These are phyloP conservation scores for Octonoba sinensis DNA, from an alignment of 2,888 invertebrate species.

Conservation along the genomic window DNA sequence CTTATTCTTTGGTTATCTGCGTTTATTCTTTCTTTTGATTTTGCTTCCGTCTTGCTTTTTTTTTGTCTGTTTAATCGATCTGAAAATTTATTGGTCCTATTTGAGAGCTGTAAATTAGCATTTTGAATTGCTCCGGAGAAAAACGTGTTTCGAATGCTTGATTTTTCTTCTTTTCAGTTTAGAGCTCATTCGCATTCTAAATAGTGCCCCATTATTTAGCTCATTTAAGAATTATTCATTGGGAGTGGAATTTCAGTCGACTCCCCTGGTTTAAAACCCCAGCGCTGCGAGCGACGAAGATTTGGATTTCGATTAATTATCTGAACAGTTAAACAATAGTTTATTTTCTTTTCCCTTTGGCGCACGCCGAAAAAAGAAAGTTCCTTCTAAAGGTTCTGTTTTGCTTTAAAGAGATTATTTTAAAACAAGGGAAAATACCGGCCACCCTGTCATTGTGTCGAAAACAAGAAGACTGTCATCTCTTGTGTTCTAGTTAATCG, in stretches of 20 bases:
- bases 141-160: slow-evolving; percentile 35
- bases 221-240: too few relatives aligned
- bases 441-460: too few relatives aligned
- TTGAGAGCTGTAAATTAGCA: slow-evolving; percentile 32
- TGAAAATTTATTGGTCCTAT: slow-evolving; percentile 4
- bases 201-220: slow-evolving; percentile 33
- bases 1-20: background rate
- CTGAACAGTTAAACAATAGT: slow-evolving; percentile 6
- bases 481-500: too few relatives aligned
- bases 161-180: slow-evolving; percentile 17
- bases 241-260: too few relatives aligned
- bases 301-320: slow-evolving; percentile 2
- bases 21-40: background rate
- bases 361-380: too few relatives aligned
- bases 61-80: slow-evolving; percentile 11
- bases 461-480: too few relatives aligned
- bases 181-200: slow-evolving; percentile 40
- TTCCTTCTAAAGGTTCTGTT: too few relatives aligned
- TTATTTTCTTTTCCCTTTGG: background rate
- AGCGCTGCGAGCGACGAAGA: too few relatives aligned
- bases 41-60: background rate
- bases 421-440: too few relatives aligned
- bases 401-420: too few relatives aligned
- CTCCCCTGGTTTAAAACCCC: too few relatives aligned
- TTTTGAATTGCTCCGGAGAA: slow-evolving; percentile 35